Percentiles rank a stretch among this genome's conserved stretches.
Conservation (phyloP, 2,888 invertebrate genomes). For the Fissipunctia ypsillon region DNA sequence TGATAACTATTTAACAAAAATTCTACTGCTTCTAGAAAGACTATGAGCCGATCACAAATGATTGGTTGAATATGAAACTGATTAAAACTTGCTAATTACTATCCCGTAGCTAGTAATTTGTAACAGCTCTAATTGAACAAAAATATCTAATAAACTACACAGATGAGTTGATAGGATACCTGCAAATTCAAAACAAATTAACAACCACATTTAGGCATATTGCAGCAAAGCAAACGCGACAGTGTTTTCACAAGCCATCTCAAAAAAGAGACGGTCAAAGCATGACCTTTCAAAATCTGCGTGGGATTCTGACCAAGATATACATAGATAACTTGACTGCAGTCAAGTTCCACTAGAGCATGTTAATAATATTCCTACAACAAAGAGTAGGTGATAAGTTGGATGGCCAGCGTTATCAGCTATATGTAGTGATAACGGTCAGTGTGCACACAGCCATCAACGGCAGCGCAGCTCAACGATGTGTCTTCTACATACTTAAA, state of each 20-base stretch:
- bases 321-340: background rate
- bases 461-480: conserved; percentile 65
- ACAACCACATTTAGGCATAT: background rate
- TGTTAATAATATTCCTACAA: conserved; percentile 14
- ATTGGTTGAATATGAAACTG: no score
- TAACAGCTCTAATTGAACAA: background rate
- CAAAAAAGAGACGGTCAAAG: conserved; percentile 8
- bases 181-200: no score
- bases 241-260: conserved; percentile 11
- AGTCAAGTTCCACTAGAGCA: conserved; percentile 11
- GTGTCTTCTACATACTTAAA: conserved; percentile 55
- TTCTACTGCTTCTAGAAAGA: background rate
- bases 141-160: background rate
- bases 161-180: background rate
- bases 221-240: background rate
- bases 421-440: conserved; percentile 61
- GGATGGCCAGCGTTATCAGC: conserved; percentile 55
- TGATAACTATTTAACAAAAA: background rate
- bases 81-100: no score
- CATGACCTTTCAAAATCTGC: conserved; percentile 12
- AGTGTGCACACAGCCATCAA: conserved; percentile 64
- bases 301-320: background rate
- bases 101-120: no score
- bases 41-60: no score
- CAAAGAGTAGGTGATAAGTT: conserved; percentile 41